phyloP scores from a whole-genome alignment of 1,140 invertebrate species.

The Conus betulinus region DNA sequence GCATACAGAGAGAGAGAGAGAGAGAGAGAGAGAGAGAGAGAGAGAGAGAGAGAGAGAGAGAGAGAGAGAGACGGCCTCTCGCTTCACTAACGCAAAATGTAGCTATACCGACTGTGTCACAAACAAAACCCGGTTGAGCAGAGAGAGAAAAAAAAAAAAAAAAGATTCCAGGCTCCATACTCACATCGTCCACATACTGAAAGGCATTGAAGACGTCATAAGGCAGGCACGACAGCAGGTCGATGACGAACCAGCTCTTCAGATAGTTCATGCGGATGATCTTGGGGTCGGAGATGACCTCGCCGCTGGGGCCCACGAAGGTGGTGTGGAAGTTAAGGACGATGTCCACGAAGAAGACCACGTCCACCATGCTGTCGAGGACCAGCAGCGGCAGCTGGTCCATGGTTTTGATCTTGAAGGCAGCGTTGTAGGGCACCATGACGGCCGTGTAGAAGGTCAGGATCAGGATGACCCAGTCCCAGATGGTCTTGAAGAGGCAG shows the following conservation, averaged over 20 bases:
- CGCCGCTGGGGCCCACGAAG: conserved; percentile 98
- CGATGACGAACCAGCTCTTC: conserved; percentile 99
- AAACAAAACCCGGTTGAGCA: too few relatives aligned
- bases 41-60: background rate
- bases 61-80: too few relatives aligned
- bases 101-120: too few relatives aligned
- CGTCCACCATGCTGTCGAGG: conserved; percentile 94
- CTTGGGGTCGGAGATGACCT: conserved; percentile 78
- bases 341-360: conserved; percentile 99
- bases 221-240: conserved; percentile 98
- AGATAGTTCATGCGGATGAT: conserved; percentile 90
- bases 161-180: conserved; percentile 69
- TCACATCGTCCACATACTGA: conserved; percentile 98
- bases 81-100: too few relatives aligned
- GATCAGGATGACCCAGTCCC: conserved; percentile 99
- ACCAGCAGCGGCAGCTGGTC: conserved; percentile 97
- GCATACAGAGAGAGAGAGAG: too few relatives aligned
- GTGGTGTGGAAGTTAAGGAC: conserved; percentile 99
- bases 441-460: conserved; percentile 99
- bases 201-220: conserved; percentile 99
- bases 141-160: too few relatives aligned
- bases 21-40: background rate
- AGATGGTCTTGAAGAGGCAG: conserved; percentile 98
- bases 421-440: conserved; percentile 99
- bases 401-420: conserved; percentile 99